Conservation (phyloP, 2,888 invertebrate genomes). For the Limnephilus rhombicus region DNA sequence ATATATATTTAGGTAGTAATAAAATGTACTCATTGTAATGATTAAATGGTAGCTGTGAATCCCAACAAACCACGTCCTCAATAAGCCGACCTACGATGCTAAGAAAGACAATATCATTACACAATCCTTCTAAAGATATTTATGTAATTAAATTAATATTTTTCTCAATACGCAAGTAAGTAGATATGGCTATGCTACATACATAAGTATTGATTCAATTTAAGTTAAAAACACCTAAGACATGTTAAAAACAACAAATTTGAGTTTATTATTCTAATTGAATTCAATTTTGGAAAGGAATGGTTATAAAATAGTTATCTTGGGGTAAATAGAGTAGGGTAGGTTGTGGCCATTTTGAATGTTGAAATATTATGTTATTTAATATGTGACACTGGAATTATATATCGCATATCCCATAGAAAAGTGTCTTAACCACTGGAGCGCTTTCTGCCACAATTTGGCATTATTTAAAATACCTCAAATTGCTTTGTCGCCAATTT, state of each 20-base stretch:
- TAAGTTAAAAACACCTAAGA: background rate
- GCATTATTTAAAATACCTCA: no score
- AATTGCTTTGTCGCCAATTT: no score
- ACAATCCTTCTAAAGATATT: background rate
- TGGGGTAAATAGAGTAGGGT: background rate
- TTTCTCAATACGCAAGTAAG: background rate
- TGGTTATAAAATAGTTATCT: background rate
- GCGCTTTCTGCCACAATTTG: no score
- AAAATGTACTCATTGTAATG: background rate
- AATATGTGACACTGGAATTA: background rate
- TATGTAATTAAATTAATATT: background rate
- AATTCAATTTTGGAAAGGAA: background rate
- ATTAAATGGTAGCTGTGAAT: background rate
- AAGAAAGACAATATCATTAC: background rate
- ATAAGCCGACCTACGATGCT: background rate
- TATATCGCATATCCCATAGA: no score
- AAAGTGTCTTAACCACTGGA: no score
- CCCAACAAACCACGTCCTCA: background rate
- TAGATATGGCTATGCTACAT: background rate
- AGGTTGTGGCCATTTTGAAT: background rate
- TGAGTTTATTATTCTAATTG: background rate
- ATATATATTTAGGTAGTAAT: slow-evolving; percentile 1
- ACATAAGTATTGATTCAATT: background rate
- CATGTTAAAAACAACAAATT: background rate
- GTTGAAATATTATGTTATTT: background rate